Evolutionary conservation across 2,113 vertebrate species (phyloP), one percentile per base, ranked within the genome.

Genomic region (Neomonachus schauinslandi): DNA sequence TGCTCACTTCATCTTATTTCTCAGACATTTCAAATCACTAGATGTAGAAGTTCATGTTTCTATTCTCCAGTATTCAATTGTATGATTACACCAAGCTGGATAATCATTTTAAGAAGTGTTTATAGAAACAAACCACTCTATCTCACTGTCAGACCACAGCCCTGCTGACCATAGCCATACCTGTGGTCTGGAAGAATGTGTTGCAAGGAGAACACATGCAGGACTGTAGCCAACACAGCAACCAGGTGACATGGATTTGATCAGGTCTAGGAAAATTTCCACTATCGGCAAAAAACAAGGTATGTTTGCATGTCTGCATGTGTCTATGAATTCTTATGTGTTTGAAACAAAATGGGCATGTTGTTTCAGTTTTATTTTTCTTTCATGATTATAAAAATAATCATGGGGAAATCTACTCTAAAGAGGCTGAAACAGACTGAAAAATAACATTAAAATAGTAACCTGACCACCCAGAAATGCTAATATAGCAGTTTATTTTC

Each of bases 391-490:
- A 67, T 82, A 93, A 92, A 95, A 85, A 72, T 89, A 93, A 90
- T 92, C 22, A 81, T 67, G 63, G 51, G 33, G 7, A 93, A 77
- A 59, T 85, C 39, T 79, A 61, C 12, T 82, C 57, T 77, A 71
- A 88, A 91, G 28, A 57, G 97, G 36, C 7, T 88, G 14, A 93
- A 93, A 77, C 42, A 57, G 10, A 51, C 31, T 91, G 69, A 81
- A 91, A 96, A 82, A 81, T 79, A 91, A 33, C 59, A 80, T 90
- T 92, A 69, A 85, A 97, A 81, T 83, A 90, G 51, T 74, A 90
- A 89, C 22, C 36, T 95, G 87, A 86, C 51, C n/a, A 90, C 33
- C n/a, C 33, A 92, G 96, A 95, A 97, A 95, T 90, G 46, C 71
- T 96, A 97, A 89, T 59, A 94, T 36, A 39, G 84, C 21, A 69